Base-by-base conservation (phyloP, 1,140 invertebrate species). In the Psilanteris sp. region DNA sequence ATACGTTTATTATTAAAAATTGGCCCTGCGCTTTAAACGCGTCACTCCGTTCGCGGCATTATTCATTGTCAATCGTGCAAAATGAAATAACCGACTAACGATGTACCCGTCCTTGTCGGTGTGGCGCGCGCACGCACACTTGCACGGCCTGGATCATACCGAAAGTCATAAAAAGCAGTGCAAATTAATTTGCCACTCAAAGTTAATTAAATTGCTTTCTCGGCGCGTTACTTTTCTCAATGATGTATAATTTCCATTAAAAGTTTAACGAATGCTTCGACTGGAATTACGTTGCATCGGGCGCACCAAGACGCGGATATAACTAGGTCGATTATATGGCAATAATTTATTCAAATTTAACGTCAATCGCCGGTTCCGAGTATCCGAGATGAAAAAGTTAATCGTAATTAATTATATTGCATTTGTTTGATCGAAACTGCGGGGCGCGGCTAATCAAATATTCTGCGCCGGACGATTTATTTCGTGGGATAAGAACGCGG, bases 161-260 rank as follows among this genome's bases (percentile, higher is more conserved):
- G 26, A 70, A 76, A 76, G 66, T 66, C 73, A 76, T 76, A 76
- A 76, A 76, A 76, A 76, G 73, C 64, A 41, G 50, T 50, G 59
- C 73, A 64, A 76, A 76, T 76, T 76, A 70, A 76, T 76, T 76
- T 68, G 64, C 73, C 50, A 76, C 64, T 76, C 73, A 76, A 76
- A 76, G 64, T 70, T 68, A 70, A 76, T 76, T 76, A 76, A 76
- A 76, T 76, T 76, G 64, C 73, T 64, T 76, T 76, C 44, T 43
- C 64, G 57, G 43, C 73, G 50, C 57, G 57, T 64, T 76, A 70
- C 73, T 76, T 76, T 70, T 70, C 73, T 68, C 64, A 76, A 70
- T 76, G 50, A 76, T 64, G 73, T 76, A 70, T 76, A 76, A 76
- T 76, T 76, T 70, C 73, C 59, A 76, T 76, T 76, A 76, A 76